These are phyloP conservation scores for Cyclopterus lumpus DNA, from an alignment of 2,797 vertebrate species.

Conservation along the genomic window DNA sequence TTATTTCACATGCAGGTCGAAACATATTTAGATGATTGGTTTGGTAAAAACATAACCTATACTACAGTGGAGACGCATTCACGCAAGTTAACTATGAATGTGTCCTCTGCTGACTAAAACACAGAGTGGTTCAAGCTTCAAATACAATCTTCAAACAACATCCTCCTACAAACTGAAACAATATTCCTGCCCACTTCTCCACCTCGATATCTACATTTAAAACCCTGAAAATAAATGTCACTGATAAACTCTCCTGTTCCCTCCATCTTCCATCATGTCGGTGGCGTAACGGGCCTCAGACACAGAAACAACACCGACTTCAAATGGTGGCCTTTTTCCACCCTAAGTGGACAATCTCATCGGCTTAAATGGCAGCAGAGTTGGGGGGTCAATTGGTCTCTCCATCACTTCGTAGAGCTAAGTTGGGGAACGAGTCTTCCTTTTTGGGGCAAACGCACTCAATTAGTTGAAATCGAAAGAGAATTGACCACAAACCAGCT, in stretches of 20 bases:
- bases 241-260: conserved; percentile 9
- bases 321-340: not conserved
- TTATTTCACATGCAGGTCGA: not conserved
- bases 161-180: conserved; percentile 46
- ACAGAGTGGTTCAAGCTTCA: conserved; percentile 76
- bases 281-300: conserved; percentile 8
- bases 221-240: conserved; percentile 56
- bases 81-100: conserved; percentile 2
- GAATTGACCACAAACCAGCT: conserved; percentile 33
- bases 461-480: conserved; percentile 1
- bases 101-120: conserved; percentile 40
- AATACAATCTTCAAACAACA: conserved; percentile 66
- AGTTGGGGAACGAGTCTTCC: not conserved
- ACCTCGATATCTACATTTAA: conserved; percentile 45
- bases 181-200: not conserved
- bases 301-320: conserved; percentile 36
- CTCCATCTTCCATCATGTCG: conserved; percentile 14
- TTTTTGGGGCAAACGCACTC: conserved; percentile 20
- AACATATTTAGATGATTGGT: not conserved
- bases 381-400: not conserved
- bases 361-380: conserved; percentile 33
- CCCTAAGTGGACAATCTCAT: conserved; percentile 5
- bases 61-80: not conserved
- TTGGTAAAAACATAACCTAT: not conserved
- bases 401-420: conserved; percentile 1